phyloP scores from a whole-genome alignment of 1,140 invertebrate genomes.

The Drosophila ironensis region DNA sequence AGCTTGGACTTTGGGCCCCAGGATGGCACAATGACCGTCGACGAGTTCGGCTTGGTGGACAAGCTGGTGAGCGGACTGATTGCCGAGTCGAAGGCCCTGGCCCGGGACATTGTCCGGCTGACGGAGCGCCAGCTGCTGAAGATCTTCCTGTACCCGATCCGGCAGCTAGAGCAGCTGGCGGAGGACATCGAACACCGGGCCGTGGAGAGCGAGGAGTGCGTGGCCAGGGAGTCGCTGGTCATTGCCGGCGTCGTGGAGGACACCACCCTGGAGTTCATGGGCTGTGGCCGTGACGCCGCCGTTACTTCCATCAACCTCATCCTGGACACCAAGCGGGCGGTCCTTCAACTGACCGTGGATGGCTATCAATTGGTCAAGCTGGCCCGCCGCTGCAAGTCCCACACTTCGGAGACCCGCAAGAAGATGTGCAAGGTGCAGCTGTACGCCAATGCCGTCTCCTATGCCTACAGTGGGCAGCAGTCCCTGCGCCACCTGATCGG shows the following conservation, averaged over 20 bases:
- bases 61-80: conserved; percentile 12
- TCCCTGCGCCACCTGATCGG: conserved; percentile 36
- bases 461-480: conserved; percentile 6
- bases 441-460: conserved; percentile 7
- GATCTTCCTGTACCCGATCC: conserved; percentile 46
- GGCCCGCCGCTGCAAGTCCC: not conserved
- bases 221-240: conserved; percentile 16
- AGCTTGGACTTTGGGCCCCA: not conserved
- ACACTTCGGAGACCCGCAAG: not conserved
- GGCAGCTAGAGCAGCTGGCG: conserved; percentile 35
- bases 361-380: conserved; percentile 12
- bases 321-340: conserved; percentile 27
- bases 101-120: conserved; percentile 6
- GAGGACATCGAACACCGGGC: conserved; percentile 29
- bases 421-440: conserved; percentile 12
- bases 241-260: conserved; percentile 12
- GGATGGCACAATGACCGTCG: not conserved
- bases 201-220: conserved; percentile 36
- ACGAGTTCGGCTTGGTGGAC: conserved; percentile 17
- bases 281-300: conserved; percentile 40
- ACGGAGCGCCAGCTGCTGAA: conserved; percentile 41
- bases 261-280: conserved; percentile 25
- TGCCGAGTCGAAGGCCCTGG: conserved; percentile 10
- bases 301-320: conserved; percentile 16
- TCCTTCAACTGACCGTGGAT: conserved; percentile 37